Evolutionary conservation across 2,888 invertebrate genomes (phyloP), one percentile per base, ranked within the genome.

Genomic region (Phyllotreta cruciferae): DNA sequence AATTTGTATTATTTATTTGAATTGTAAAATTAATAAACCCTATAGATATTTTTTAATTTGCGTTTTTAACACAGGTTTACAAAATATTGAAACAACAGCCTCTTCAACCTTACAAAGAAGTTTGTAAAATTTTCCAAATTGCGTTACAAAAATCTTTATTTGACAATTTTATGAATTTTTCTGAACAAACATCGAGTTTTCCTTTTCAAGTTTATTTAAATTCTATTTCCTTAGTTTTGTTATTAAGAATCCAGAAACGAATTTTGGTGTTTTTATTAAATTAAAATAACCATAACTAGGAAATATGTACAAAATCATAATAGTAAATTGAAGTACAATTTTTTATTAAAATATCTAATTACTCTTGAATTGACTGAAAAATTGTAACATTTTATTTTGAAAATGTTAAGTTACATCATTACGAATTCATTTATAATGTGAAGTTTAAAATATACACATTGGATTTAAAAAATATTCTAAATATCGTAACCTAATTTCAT

Each of bases 1-100:
- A 64, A 56, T 70, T 66, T 67, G 61, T 63, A 68, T 63, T 70
- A 68, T 70, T 68, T 70, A 68, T 70, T 69, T 50, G 57, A 50
- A 11, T 60, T 66, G 63, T 66, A 66, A 65, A 69, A 58, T 64
- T 64, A 56, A 66, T 66, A 57, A 60, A 57, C 63, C 55, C 57
- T 62, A 66, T 61, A 60, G 57, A 62, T 63, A 63, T 60, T 45
- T 58, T 60, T 50, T 55, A 53, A 61, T 52, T 56, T 57, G 60
- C 57, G 41, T 39, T 54, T 1, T 3, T 13, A 14, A 24, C 24
- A 24, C 24, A 24, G 24, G 24, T 24, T 24, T 24, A 24, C 24
- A 24, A 24, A 24, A 24, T 1, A 24, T 24, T 24, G 24, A 24
- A 24, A 24, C 4, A 24, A 24, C 24, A 24, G 24, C 24, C 24